A percentile compares a stretch with the other conserved stretches of the same genome.
Conservation (phyloP, 92 coral and sea anemone species). For the Metridium senile region DNA sequence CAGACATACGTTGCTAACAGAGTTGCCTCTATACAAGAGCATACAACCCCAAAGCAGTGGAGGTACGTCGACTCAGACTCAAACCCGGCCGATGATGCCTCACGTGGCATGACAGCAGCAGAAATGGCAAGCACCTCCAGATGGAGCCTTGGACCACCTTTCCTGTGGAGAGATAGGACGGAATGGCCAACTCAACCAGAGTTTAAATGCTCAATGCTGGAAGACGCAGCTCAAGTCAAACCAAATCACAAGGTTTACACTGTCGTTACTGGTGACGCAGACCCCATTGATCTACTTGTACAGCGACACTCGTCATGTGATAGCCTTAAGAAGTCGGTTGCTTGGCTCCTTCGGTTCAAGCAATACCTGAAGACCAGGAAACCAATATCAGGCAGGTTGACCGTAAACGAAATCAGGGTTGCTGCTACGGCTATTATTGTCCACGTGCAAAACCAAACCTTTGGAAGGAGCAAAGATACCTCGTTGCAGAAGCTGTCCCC, state of each 20-base stretch:
- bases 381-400: constrained; percentile 24
- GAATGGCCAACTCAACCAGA: constrained; percentile 55
- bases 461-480: constrained; percentile 30
- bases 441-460: constrained; percentile 33
- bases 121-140: constrained; percentile 29
- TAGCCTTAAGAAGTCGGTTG: constrained; percentile 44
- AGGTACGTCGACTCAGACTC: constrained; percentile 41
- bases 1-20: constrained; percentile 9
- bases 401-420: constrained; percentile 31
- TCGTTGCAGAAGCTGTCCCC: constrained; percentile 43
- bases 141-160: constrained; percentile 45
- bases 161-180: constrained; percentile 24
- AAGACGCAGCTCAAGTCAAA: constrained; percentile 31
- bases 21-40: constrained; percentile 44
- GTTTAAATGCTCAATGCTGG: constrained; percentile 38
- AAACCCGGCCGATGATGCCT: constrained; percentile 47
- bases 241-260: constrained; percentile 21
- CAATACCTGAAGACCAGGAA: constrained; percentile 33
- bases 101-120: constrained; percentile 43
- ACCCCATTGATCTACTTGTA: constrained; percentile 48
- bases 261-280: constrained; percentile 19
- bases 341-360: constrained; percentile 59
- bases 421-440: constrained; percentile 43
- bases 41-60: constrained; percentile 47
- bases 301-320: constrained; percentile 38